Conservation (phyloP, 2,113 vertebrate species). For the Trichechus manatus region DNA sequence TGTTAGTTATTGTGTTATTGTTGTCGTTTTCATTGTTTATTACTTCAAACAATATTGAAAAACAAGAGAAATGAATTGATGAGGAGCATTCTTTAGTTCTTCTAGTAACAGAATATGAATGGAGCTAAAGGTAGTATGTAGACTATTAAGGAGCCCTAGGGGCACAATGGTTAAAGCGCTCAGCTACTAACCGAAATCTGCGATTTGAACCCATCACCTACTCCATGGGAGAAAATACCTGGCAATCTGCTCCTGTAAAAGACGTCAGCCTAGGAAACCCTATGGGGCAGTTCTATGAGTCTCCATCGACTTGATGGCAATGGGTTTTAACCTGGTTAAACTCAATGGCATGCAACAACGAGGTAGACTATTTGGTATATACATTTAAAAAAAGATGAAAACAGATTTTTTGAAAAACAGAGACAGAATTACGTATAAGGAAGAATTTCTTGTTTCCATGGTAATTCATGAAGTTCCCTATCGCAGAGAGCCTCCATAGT, state of each 20-base stretch:
- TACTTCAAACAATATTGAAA: background rate
- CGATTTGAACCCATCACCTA: too few species aligned
- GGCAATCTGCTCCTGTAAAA: too few species aligned
- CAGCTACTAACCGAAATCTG: too few species aligned
- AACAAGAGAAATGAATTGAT: background rate
- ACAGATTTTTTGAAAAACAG: background rate
- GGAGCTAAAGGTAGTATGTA: background rate
- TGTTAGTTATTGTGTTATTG: background rate
- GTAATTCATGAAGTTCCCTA: background rate
- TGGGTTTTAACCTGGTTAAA: too few species aligned
- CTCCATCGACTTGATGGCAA: too few species aligned
- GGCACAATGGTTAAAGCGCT: too few species aligned
- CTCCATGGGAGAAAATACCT: too few species aligned
- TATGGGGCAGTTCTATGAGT: too few species aligned
- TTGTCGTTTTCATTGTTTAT: too few species aligned
- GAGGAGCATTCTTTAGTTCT: background rate
- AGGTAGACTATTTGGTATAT: background rate
- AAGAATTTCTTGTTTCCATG: background rate
- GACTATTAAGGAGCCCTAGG: background rate
- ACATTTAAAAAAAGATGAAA: constrained; percentile 5
- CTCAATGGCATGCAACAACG: too few species aligned
- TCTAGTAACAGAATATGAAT: background rate
- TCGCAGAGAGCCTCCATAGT: background rate
- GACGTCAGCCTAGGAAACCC: too few species aligned
- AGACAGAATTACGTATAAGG: background rate